Conservation (phyloP, 2,888 invertebrate species). For the Phytoseiulus persimilis region DNA sequence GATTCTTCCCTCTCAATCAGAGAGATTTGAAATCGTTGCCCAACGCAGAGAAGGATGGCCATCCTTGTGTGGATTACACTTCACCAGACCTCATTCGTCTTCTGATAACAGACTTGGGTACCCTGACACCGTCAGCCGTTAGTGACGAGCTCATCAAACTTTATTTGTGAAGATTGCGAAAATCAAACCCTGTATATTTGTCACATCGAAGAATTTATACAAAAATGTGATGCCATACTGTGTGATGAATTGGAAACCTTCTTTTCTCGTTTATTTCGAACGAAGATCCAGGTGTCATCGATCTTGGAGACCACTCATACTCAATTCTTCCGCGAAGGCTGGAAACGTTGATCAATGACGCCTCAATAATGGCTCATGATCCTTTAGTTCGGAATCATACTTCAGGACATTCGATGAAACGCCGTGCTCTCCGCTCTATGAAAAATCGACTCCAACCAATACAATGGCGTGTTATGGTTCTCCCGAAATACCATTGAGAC, state of each 20-base stretch:
- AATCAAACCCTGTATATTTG: background rate
- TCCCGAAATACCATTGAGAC: background rate
- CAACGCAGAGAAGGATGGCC: conserved; percentile 54
- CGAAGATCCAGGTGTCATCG: too few species aligned
- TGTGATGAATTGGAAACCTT: background rate
- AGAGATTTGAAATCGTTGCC: conserved; percentile 63
- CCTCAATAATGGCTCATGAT: too few species aligned
- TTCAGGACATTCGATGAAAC: too few species aligned
- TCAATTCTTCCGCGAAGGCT: too few species aligned
- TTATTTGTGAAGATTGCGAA: conserved; percentile 62
- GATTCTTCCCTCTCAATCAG: conserved; percentile 86
- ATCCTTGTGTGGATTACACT: conserved; percentile 92
- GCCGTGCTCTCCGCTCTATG: too few species aligned
- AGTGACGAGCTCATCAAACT: conserved; percentile 94
- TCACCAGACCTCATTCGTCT: conserved; percentile 85
- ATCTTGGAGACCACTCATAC: too few species aligned
- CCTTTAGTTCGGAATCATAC: too few species aligned
- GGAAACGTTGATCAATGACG: too few species aligned
- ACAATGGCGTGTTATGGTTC: too few species aligned
- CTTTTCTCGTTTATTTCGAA: background rate
- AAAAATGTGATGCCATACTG: background rate
- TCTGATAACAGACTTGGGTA: conserved; percentile 89
- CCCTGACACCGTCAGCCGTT: conserved; percentile 89
- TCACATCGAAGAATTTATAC: background rate
- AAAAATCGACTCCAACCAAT: too few species aligned